Evolutionary conservation across 2,113 vertebrate genomes (phyloP).

Genomic region (Rhineura floridana): DNA sequence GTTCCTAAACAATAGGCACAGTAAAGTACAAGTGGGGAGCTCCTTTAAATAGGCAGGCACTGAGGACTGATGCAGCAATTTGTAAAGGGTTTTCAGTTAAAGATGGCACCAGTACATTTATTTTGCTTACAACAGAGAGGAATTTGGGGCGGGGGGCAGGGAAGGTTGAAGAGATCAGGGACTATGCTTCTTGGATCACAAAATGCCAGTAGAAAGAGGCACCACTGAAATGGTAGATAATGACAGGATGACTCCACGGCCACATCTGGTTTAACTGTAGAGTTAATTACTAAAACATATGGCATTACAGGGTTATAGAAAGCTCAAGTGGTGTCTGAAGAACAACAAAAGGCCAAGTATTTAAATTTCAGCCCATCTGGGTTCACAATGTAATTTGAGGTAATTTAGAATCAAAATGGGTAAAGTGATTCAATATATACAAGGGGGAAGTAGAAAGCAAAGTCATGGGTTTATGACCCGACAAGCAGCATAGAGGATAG

Average conservation of each 20-base stretch:
- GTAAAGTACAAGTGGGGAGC: background rate
- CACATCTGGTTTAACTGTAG: background rate
- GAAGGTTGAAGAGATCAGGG: background rate
- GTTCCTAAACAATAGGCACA: conserved; percentile 20
- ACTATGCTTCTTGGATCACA: background rate
- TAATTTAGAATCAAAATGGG: conserved; percentile 48
- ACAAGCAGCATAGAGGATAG: background rate
- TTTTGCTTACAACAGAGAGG: background rate
- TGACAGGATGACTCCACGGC: background rate
- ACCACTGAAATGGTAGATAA: background rate
- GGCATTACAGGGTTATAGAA: background rate
- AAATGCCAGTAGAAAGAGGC: conserved; percentile 1
- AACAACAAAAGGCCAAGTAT: conserved; percentile 4
- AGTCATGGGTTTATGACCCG: background rate
- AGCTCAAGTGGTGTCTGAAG: background rate
- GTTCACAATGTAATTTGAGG: conserved; percentile 53
- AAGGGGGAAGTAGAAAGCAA: conserved; percentile 3
- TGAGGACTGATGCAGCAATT: background rate
- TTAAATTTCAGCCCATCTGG: conserved; percentile 33
- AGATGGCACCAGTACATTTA: background rate
- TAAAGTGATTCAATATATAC: background rate
- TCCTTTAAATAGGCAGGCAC: conserved; percentile 23
- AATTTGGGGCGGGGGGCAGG: background rate
- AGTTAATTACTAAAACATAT: background rate
- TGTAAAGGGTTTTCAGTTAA: background rate